These are phyloP conservation scores for Gymnorhina tibicen DNA, from an alignment of 2,113 vertebrate genomes.

Conservation along the genomic window DNA sequence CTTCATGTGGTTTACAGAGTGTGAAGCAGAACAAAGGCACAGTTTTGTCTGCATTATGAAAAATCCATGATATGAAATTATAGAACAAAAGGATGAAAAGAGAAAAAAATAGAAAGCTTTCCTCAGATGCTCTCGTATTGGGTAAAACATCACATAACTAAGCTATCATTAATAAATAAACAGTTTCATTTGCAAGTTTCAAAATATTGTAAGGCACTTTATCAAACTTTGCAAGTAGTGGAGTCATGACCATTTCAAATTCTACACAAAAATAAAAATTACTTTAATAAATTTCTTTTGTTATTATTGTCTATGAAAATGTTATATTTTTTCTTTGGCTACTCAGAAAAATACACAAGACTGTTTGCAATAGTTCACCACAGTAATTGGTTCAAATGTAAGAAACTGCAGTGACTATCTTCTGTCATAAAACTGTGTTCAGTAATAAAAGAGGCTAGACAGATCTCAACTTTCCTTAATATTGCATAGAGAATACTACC, in stretches of 20 bases:
- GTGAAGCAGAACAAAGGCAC: not conserved
- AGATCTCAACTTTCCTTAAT: not conserved
- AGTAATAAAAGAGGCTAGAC: not conserved
- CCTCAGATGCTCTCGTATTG: not conserved
- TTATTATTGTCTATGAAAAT: not conserved
- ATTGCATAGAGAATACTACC: not conserved
- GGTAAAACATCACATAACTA: not conserved
- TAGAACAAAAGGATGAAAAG: not conserved
- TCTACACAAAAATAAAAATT: not conserved
- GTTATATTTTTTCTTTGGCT: not conserved
- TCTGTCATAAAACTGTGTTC: not conserved
- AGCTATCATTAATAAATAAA: not conserved
- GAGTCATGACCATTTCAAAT: not conserved
- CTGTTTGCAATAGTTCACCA: not conserved
- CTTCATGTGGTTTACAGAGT: not conserved
- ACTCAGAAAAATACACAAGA: not conserved
- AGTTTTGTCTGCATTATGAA: not conserved
- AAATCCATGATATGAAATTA: not conserved
- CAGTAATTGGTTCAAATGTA: not conserved
- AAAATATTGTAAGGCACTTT: not conserved
- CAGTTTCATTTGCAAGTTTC: not conserved
- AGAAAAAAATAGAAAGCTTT: not conserved
- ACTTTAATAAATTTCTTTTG: not conserved
- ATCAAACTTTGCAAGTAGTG: not conserved
- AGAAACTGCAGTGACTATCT: not conserved